Base-by-base conservation (phyloP, 2,797 vertebrate genomes). In the Eulemur albifrons region DNA sequence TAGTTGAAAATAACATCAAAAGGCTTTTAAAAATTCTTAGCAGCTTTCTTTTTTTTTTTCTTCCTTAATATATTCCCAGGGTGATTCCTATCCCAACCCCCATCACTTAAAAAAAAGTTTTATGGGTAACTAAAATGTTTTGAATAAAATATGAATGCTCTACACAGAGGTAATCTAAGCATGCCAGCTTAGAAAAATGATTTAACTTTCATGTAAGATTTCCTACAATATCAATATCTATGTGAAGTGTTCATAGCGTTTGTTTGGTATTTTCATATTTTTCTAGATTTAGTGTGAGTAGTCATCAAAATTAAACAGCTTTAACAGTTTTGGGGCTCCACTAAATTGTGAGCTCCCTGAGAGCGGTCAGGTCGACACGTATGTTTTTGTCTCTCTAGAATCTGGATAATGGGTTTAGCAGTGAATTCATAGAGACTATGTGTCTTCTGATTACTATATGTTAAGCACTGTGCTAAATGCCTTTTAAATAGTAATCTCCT, bases 161-260 rank as follows among this genome's bases (percentile, higher is more conserved):
- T 91, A 50, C 35, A n/a, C 30, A 87, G 45, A 54, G 50, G 5
- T 95, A 92, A 92, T 91, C 93, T 95, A 96, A 93, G 38, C 3
- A 4, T 14, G 6, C 30, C 18, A 91, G 79, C 90, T 94, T 95
- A 94, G 67, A 69, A 15, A 38, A 67, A 38, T 91, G 59, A 91
- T 94, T 77, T 96, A 94, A 94, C 38, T 54, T 65, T 43, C 48
- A 92, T 76, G 80, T 94, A 50, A 48, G 63, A 61, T 97, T 97
- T 97, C 88, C 93, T 96, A 95, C 95, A 95, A 95, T 0, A 0
- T 20, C 93, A 97, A 73, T 92, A 90, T 83, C 90, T 97, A 88
- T 50, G 52, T 73, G 77, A 93, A 95, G 54, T 82, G 7, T 45
- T 77, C 52, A n/a, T n/a, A 67, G 12, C 57, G 23, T 52, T 73